These are phyloP conservation scores for Quiscalus mexicanus DNA, from an alignment of 2,113 vertebrate species.

Conservation along the genomic window DNA sequence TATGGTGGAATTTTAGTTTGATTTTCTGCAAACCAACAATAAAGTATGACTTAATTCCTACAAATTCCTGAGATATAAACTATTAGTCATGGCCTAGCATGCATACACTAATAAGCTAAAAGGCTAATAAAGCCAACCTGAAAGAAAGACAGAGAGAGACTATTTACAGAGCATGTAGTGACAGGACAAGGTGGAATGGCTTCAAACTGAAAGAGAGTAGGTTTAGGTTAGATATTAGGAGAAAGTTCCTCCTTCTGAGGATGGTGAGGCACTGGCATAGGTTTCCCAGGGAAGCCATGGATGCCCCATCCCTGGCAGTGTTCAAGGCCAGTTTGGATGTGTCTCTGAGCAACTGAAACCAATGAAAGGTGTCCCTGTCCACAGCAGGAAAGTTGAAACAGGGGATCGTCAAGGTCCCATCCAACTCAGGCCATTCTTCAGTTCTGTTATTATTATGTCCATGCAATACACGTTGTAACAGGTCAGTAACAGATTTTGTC, in stretches of 20 bases:
- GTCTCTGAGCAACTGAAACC: background rate
- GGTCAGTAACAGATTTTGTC: conserved; percentile 48
- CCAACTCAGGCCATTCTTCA: background rate
- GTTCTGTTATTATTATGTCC: conserved; percentile 19
- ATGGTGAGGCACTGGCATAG: background rate
- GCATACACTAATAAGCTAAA: conserved; percentile 58
- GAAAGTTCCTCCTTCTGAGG: background rate
- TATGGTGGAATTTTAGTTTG: conserved; percentile 45
- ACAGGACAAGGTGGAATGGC: background rate
- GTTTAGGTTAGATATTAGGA: background rate
- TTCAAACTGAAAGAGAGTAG: background rate
- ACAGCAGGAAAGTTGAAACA: background rate
- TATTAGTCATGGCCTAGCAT: conserved; percentile 50
- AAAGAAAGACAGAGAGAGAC: background rate
- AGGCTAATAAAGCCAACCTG: conserved; percentile 32
- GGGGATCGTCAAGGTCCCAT: background rate
- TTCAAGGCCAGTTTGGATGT: background rate
- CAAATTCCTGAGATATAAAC: background rate
- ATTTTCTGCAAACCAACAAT: conserved; percentile 32
- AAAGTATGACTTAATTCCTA: conserved; percentile 44
- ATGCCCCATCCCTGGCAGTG: too few species aligned
- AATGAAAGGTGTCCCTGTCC: background rate
- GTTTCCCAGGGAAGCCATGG: background rate
- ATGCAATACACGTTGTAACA: conserved; percentile 26
- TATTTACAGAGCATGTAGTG: background rate